Evolutionary conservation across 2,113 vertebrate species (phyloP).

Genomic region (Bubo scandiacus): DNA sequence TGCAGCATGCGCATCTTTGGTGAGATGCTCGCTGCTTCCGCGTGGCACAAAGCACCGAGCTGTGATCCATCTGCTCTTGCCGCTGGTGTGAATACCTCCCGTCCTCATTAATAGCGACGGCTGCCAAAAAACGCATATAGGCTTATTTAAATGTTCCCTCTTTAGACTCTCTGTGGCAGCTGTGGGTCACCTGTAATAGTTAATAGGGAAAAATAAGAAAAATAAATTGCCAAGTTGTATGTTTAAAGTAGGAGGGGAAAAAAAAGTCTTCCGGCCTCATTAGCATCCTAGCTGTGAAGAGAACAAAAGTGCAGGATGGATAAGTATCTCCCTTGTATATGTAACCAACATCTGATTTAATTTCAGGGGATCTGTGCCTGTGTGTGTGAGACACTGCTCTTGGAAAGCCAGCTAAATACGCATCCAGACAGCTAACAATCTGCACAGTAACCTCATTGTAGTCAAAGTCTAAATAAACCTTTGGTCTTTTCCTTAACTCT

Average conservation of each 20-base stretch:
- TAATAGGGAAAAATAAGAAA: conserved; percentile 15
- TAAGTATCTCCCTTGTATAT: conserved; percentile 16
- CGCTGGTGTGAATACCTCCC: neutral
- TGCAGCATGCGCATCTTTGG: rapidly evolving
- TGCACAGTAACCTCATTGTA: neutral
- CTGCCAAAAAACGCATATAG: conserved; percentile 14
- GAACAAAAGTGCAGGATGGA: conserved; percentile 13
- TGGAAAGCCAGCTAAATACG: neutral
- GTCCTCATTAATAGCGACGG: neutral
- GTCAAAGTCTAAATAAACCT: neutral
- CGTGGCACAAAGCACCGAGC: neutral
- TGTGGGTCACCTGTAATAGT: neutral
- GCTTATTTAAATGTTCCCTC: neutral
- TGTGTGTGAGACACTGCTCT: neutral
- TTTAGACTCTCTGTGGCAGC: conserved; percentile 21
- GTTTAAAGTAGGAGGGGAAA: neutral
- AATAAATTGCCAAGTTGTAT: neutral
- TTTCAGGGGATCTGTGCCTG: neutral
- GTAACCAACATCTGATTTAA: neutral
- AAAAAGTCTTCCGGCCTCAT: conserved; percentile 34
- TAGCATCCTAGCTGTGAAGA: neutral
- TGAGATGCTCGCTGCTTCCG: neutral
- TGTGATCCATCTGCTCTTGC: neutral
- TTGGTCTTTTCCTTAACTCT: neutral
- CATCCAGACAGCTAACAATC: neutral